Conservation (phyloP, 1,140 invertebrate species). For the Pachyrhynchus sulphureomaculatus region DNA sequence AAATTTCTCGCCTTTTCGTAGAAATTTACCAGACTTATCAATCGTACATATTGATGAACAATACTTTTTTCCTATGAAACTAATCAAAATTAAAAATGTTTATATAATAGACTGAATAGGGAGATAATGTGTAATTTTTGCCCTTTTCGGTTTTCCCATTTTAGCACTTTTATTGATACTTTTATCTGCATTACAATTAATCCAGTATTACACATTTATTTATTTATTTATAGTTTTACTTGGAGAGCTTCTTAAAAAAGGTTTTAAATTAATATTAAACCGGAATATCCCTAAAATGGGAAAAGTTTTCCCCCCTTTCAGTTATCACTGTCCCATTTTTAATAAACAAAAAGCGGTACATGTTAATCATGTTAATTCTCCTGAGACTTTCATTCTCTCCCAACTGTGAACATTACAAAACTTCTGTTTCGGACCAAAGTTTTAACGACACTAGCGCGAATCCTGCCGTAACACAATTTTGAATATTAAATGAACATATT, state of each 20-base stretch:
- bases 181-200: too few relatives aligned
- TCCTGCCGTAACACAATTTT: conserved; percentile 14
- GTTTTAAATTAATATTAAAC: conserved; percentile 8
- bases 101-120: too few relatives aligned
- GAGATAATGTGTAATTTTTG: too few relatives aligned
- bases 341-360: conserved; percentile 21
- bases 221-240: too few relatives aligned
- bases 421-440: conserved; percentile 14
- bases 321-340: conserved; percentile 20
- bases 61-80: too few relatives aligned
- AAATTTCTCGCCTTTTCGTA: too few relatives aligned
- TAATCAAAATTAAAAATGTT: too few relatives aligned
- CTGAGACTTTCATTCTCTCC: conserved; percentile 8
- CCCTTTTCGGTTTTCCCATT: too few relatives aligned
- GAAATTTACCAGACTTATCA: too few relatives aligned
- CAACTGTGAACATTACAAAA: conserved; percentile 18
- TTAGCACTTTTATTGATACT: too few relatives aligned
- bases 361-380: conserved; percentile 21
- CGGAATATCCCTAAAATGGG: conserved; percentile 12
- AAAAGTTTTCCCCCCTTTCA: conserved; percentile 18
- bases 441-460: conserved; percentile 19
- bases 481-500: conserved; percentile 23
- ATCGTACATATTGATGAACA: too few relatives aligned
- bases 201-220: too few relatives aligned
- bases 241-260: background rate